Conservation (phyloP, 2,888 invertebrate species). For the Coleophora deauratella region DNA sequence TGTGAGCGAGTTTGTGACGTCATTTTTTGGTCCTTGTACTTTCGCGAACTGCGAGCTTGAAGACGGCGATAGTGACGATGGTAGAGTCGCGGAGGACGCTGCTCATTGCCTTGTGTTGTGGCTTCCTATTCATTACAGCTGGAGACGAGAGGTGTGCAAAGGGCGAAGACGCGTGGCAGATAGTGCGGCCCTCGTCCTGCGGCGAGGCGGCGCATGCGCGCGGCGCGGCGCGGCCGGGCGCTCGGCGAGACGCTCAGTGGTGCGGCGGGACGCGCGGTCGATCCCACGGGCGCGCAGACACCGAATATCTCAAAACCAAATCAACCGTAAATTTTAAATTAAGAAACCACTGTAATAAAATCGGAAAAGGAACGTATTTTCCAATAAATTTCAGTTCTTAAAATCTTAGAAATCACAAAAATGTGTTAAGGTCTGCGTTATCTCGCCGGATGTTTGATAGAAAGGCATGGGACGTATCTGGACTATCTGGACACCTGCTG, state of each 20-base stretch:
- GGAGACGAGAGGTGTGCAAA: neutral
- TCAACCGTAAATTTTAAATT: slow-evolving; percentile 34
- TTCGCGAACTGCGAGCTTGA: slow-evolving; percentile 24
- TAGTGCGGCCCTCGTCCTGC: slow-evolving; percentile 7
- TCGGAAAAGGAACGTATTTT: neutral
- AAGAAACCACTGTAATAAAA: slow-evolving; percentile 12
- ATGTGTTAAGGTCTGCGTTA: neutral
- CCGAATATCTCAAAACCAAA: slow-evolving; percentile 29
- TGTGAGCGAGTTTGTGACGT: slow-evolving; percentile 31
- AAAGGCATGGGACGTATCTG: slow-evolving; percentile 33
- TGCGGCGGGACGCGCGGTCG: slow-evolving; percentile 68
- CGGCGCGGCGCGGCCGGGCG: slow-evolving; percentile 44
- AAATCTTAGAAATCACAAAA: neutral
- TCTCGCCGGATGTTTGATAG: slow-evolving; percentile 17
- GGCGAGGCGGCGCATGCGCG: slow-evolving; percentile 25
- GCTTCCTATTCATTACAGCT: neutral
- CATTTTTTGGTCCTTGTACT: slow-evolving; percentile 33
- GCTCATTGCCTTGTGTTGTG: slow-evolving; percentile 20
- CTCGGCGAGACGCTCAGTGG: slow-evolving; percentile 57
- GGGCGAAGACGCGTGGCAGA: neutral
- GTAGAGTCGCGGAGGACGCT: slow-evolving; percentile 24
- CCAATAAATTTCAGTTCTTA: too few species aligned
- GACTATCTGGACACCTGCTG: slow-evolving; percentile 36
- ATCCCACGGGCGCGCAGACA: slow-evolving; percentile 54
- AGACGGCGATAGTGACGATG: slow-evolving; percentile 14